Conservation (phyloP, 2,797 vertebrate species). For the Aplochiton taeniatus region DNA sequence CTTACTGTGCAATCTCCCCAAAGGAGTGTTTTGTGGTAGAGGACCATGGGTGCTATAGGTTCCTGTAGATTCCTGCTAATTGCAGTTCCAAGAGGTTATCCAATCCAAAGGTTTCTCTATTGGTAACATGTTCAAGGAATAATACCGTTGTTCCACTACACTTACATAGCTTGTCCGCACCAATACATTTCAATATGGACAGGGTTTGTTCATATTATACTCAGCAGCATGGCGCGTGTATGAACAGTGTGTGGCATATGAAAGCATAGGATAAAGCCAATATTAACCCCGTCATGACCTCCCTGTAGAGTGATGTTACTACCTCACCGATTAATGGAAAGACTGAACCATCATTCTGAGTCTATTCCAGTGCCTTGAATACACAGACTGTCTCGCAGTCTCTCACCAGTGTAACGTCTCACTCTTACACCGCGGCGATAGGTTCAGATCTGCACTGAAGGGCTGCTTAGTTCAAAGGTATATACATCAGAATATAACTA, state of each 20-base stretch:
- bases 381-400: slow-evolving; percentile 62
- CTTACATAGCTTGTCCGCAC: background rate
- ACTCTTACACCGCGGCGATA: slow-evolving; percentile 21
- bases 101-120: slow-evolving; percentile 30
- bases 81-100: background rate
- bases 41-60: background rate
- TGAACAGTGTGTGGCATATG: slow-evolving; percentile 17
- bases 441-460: slow-evolving; percentile 52
- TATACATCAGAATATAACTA: background rate
- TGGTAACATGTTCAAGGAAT: background rate
- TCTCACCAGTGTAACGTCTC: slow-evolving; percentile 52
- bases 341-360: slow-evolving; percentile 52
- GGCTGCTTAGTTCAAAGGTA: slow-evolving; percentile 50
- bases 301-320: slow-evolving; percentile 64
- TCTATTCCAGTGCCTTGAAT: slow-evolving; percentile 75
- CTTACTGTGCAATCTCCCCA: slow-evolving; percentile 12
- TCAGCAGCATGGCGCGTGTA: slow-evolving; percentile 3
- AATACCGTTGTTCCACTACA: background rate
- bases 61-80: background rate
- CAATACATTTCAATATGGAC: slow-evolving; percentile 9
- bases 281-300: slow-evolving; percentile 46
- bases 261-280: slow-evolving; percentile 66
- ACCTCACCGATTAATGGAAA: slow-evolving; percentile 64
- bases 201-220: slow-evolving; percentile 23
- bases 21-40: background rate